A percentile compares a stretch with the other conserved stretches of the same genome.
Conservation (phyloP, 2,113 vertebrate genomes). For the Neolamprologus devosi region DNA sequence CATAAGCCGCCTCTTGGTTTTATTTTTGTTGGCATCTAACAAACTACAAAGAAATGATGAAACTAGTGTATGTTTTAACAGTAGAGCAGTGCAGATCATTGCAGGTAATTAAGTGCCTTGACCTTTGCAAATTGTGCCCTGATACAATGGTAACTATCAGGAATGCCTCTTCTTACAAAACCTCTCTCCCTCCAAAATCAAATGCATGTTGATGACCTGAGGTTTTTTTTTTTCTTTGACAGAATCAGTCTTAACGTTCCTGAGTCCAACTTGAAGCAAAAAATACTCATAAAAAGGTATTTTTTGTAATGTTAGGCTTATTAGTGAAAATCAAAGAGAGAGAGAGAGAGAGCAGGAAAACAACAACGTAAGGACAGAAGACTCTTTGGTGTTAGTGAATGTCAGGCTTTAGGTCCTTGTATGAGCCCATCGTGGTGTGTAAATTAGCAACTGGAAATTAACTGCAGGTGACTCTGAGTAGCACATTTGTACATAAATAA, state of each 20-base stretch:
- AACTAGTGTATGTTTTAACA: neutral
- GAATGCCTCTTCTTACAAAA: neutral
- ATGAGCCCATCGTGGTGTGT: conserved; percentile 22
- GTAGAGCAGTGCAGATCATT: neutral
- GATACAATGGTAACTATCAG: neutral
- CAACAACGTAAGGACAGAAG: neutral
- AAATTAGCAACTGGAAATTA: conserved; percentile 21
- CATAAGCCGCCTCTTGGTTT: neutral
- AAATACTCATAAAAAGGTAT: neutral
- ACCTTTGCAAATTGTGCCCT: neutral
- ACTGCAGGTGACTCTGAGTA: conserved; percentile 19
- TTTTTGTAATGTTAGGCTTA: neutral
- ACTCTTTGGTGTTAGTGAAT: neutral
- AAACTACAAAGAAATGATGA: neutral
- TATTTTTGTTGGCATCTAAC: neutral
- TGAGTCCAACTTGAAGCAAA: neutral
- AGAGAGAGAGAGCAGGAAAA: neutral
- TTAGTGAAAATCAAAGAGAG: neutral
- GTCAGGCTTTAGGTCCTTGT: neutral
- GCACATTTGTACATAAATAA: conserved; percentile 46
- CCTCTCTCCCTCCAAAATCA: neutral
- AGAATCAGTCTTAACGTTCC: neutral
- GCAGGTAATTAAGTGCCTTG: neutral
- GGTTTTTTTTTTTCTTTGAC: neutral
- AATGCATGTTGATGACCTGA: neutral